phyloP scores from a whole-genome alignment of 1,140 invertebrate species.

The Conopomorpha cramerella region DNA sequence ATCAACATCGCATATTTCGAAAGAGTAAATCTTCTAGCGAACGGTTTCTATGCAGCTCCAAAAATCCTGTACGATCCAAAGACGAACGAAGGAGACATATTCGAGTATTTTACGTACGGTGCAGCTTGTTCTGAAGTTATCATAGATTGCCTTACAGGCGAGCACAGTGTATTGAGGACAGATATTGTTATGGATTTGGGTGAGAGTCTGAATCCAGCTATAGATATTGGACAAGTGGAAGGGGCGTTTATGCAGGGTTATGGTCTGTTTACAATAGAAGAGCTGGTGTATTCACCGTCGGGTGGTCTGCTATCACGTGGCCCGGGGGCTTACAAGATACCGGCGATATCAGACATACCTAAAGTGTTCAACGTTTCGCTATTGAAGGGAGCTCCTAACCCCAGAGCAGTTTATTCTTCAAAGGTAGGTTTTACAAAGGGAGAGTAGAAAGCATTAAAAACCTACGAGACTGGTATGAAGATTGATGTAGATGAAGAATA shows the following conservation, averaged over 20 bases:
- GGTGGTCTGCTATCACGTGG: conserved; percentile 65
- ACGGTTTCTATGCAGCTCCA: conserved; percentile 63
- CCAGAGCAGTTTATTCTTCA: conserved; percentile 69
- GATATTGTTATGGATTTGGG: conserved; percentile 77
- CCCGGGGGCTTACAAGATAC: conserved; percentile 72
- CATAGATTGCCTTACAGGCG: conserved; percentile 64
- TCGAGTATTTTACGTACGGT: conserved; percentile 62
- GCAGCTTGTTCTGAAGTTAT: conserved; percentile 63
- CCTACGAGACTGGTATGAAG: no score
- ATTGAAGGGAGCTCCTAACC: conserved; percentile 65
- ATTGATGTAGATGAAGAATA: no score
- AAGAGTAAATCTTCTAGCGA: conserved; percentile 63
- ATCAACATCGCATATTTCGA: conserved; percentile 64
- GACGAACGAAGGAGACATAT: conserved; percentile 45
- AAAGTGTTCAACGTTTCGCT: conserved; percentile 68
- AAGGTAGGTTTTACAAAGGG: conserved; percentile 65
- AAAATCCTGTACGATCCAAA: conserved; percentile 57
- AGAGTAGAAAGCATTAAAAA: no score
- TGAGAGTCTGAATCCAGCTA: conserved; percentile 70
- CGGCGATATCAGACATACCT: conserved; percentile 61
- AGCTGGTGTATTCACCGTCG: conserved; percentile 62
- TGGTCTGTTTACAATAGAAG: conserved; percentile 68
- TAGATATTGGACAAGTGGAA: conserved; percentile 76
- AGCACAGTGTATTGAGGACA: conserved; percentile 65
- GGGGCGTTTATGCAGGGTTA: conserved; percentile 72